Evolutionary conservation across 2,888 invertebrate species (phyloP), one percentile per base, ranked within the genome.

Genomic region (Leptarthrus brevirostris): DNA sequence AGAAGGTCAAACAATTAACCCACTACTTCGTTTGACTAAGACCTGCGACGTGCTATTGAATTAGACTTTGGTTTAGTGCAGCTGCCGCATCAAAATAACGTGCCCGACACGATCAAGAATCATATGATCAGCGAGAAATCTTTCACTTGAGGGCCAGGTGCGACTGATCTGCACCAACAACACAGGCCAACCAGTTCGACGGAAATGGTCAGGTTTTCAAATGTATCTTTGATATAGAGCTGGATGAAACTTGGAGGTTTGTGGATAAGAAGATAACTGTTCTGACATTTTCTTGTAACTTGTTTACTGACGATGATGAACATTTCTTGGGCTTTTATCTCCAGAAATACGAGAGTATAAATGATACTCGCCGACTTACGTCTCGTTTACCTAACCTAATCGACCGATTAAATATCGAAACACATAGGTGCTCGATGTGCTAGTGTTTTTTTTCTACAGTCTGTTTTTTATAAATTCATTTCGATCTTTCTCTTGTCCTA

Each of bases 181-280:
- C 26, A 30, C 56, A 56, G 56, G 56, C 30, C 30, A 36, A 40
- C 61, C 18, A 61, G 61, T 40, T 44, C 47, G 44, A 22, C 64
- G 14, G 24, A n/a, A 44, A 44, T 22, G 22, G 20, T 64, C 64
- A 64, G 64, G 64, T 64, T 64, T 64, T 26, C 22, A 64, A 44
- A 44, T 61, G 26, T 58, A 26, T 40, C 36, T 58, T 36, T 61
- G 36, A 61, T 61, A 61, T 40, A 40, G 61, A 40, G 36, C 34
- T 14, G 24, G 44, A 24, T 10, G 14, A 64, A 44, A 10, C 64
- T 16, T 24, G 44, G 47, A 30, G 69, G 69, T 52, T 69, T 49
- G 69, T 52, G 34, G 30, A 69, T 49, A 52, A 52, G 69, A 52
- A 69, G 69, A 69, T 69, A 69, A 69, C 69, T 69, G 69, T 69